Base-by-base conservation (phyloP, 2,888 invertebrate species). In the Patella pellucida region DNA sequence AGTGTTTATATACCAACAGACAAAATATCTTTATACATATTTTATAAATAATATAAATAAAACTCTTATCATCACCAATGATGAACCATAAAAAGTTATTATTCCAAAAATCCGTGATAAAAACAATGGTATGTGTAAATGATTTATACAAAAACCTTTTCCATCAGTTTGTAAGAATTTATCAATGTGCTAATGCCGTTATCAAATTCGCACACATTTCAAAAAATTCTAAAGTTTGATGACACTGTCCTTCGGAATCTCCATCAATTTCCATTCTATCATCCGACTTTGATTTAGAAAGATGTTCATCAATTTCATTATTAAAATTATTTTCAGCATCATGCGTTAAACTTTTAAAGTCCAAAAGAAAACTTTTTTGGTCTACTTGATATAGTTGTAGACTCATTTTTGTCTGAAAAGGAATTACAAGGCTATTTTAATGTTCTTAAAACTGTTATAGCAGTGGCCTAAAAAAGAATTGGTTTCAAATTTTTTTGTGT, bases 171-270 rank as follows among this genome's bases (percentile, higher is more conserved):
- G 9, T 41, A 41, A 19, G 62, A n/a, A 19, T 19, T 62, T 31
- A n/a, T 69, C 73, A 79, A 68, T 98, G 95, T 52, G 99, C 99
- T 80, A 99, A 93, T 86, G 99, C 98, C 79, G 98, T 98, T 86
- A 99, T 99, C 69, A 99, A 93, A 3, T 97, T 96, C 27, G 99
- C 98, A 92, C 99, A 99, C 98, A 99, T 99, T 93, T 99, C 99
- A 90, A 99, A 99, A 93, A 99, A 99, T 92, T 99, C 99, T 96
- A 99, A 97, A 1, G 99, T 99, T 91, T 98, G 97, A 89, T 99
- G 98, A 0, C 96, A 78, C 74, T 79, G 80, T 15, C 80, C 77
- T 16, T 75, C 73, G 4, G 76, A 76, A 3, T 84, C 83, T 9
- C 83, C 83, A 78, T 88, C 87, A 7, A 85, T 77, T 16, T 88